phyloP scores from a whole-genome alignment of 2,888 invertebrate species.

The Clostera curtula region DNA sequence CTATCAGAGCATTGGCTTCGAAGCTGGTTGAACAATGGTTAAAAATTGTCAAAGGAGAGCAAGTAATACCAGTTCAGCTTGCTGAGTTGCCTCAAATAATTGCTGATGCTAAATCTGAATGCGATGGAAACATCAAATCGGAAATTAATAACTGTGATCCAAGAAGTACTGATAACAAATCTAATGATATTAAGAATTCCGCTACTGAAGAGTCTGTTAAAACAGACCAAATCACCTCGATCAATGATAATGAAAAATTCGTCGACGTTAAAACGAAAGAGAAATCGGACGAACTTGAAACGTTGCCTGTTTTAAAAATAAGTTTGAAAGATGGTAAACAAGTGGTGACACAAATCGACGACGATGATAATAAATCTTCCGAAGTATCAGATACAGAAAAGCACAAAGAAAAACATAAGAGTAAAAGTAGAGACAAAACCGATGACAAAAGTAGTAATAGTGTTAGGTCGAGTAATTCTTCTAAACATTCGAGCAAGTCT shows the following conservation, averaged over 20 bases:
- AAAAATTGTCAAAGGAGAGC: slow-evolving; percentile 88
- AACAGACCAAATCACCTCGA: slow-evolving; percentile 8
- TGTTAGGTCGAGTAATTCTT: slow-evolving; percentile 36
- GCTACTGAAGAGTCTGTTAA: slow-evolving; percentile 10
- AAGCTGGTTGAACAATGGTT: slow-evolving; percentile 93
- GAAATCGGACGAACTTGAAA: slow-evolving; percentile 39
- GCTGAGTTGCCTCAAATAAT: slow-evolving; percentile 55
- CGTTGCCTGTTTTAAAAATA: slow-evolving; percentile 73
- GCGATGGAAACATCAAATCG: slow-evolving; percentile 18
- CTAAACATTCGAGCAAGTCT: slow-evolving; percentile 59
- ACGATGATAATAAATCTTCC: slow-evolving; percentile 42
- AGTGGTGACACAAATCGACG: slow-evolving; percentile 76
- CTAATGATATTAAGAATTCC: slow-evolving; percentile 7
- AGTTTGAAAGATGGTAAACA: slow-evolving; percentile 83
- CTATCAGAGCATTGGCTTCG: slow-evolving; percentile 84
- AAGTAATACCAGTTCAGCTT: slow-evolving; percentile 57
- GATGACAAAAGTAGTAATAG: slow-evolving; percentile 55
- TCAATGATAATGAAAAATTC: slow-evolving; percentile 2
- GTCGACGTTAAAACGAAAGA: slow-evolving; percentile 27
- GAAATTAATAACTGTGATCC: slow-evolving; percentile 13
- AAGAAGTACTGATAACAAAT: slow-evolving; percentile 5
- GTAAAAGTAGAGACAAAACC: slow-evolving; percentile 62
- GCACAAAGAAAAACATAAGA: slow-evolving; percentile 46
- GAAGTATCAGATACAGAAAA: slow-evolving; percentile 46
- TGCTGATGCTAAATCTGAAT: slow-evolving; percentile 37